Evolutionary conservation across 2,113 vertebrate species (phyloP), one percentile per base, ranked within the genome.

Genomic region (Phycodurus eques): DNA sequence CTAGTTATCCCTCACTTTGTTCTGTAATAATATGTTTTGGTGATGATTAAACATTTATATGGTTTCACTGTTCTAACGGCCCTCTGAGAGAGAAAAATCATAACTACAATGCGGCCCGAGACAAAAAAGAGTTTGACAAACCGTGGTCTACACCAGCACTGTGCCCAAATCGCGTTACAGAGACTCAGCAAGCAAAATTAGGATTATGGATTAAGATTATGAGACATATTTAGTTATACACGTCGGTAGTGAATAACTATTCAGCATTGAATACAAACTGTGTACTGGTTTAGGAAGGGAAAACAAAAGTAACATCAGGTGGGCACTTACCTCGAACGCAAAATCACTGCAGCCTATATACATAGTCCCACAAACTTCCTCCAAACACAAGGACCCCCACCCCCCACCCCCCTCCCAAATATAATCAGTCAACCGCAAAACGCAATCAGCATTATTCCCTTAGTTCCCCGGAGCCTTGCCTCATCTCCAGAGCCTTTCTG

Each of bases 401-500:
- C 7, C 12, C 57, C 12, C 49, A 53, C 12, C n/a, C 8, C 8
- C 5, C 7, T 27, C 57, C 12, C 49, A 53, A 53, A 6, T 61
- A 27, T 35, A 61, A 17, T 4, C 33, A 35, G 15, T 59, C 27
- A 13, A 59, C 2, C 14, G 11, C 31, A 35, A 35, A 61, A 61
- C 17, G 33, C 31, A 60, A 60, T 60, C 5, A 35, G 20, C 19
- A 44, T 65, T 44, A 46, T 44, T 44, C 12, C 20, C 42, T 44
- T 35, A 22, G 20, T 15, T 65, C 43, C 63, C 11, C 1, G 3
- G 35, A 43, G 42, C 42, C 63, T 65, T 6, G 8, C n/a, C 42
- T 46, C 43, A 22, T 65, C 63, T 22, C 63, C 63, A 44, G 63
- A 65, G 42, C 63, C n/a, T 44, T 64, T 64, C 20, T 65, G 42